These are phyloP conservation scores for Spilarctia lutea DNA, from an alignment of 2,888 invertebrate genomes.

Conservation along the genomic window DNA sequence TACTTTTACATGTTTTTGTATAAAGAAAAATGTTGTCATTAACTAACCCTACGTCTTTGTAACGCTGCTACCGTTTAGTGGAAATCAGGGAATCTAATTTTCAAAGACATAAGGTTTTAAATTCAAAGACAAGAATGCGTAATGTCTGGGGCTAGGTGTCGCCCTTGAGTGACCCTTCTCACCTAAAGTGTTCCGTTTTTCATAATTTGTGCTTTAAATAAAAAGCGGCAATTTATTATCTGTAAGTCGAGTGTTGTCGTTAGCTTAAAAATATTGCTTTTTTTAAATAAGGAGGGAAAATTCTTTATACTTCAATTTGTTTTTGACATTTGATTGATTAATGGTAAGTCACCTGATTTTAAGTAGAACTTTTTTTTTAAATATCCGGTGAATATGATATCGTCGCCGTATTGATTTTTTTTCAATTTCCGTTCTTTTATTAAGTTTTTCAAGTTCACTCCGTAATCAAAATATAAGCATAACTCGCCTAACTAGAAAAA, in stretches of 20 bases:
- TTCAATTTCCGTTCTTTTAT: slow-evolving; percentile 33
- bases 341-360: slow-evolving; percentile 24
- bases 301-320: slow-evolving; percentile 31
- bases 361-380: slow-evolving; percentile 27
- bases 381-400: slow-evolving; percentile 40
- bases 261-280: slow-evolving; percentile 51
- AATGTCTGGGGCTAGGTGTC: slow-evolving; percentile 29
- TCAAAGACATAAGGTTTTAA: slow-evolving; percentile 23
- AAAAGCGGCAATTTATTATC: slow-evolving; percentile 55
- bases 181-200: slow-evolving; percentile 53
- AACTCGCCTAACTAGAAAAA: neutral
- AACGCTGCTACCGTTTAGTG: slow-evolving; percentile 1
- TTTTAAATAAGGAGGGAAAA: slow-evolving; percentile 42
- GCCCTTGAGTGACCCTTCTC: slow-evolving; percentile 49
- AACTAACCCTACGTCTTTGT: slow-evolving; percentile 24
- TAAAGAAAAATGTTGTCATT: slow-evolving; percentile 35
- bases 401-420: slow-evolving; percentile 2
- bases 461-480: neutral
- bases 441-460: neutral
- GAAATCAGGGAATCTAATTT: slow-evolving; percentile 19
- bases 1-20: slow-evolving; percentile 32
- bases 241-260: slow-evolving; percentile 54
- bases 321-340: slow-evolving; percentile 36
- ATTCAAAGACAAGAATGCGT: slow-evolving; percentile 17
- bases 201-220: slow-evolving; percentile 53